Conservation (phyloP, 1,140 invertebrate genomes). For the Leptopilina clavipes region DNA sequence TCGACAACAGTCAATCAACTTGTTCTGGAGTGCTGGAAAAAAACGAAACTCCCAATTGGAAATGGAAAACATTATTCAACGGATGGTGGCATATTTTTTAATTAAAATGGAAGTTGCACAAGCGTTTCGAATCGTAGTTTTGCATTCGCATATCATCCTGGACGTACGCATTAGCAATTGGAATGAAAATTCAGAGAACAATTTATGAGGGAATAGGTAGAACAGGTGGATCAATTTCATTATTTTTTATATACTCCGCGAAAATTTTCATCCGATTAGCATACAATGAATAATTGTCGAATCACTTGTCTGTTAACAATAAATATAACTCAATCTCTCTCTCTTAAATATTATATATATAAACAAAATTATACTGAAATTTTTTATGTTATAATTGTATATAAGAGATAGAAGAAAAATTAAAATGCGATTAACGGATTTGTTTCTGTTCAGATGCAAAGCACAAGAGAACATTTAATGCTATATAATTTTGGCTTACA, state of each 20-base stretch:
- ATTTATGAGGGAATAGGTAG: background rate
- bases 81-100: conserved; percentile 51
- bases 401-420: too few relatives aligned
- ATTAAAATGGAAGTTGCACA: conserved; percentile 52
- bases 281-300: background rate
- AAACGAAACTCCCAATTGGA: conserved; percentile 40
- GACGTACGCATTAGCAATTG: conserved; percentile 31
- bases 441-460: too few relatives aligned
- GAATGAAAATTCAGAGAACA: conserved; percentile 18
- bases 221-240: conserved; percentile 14
- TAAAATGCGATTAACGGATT: too few relatives aligned
- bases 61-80: conserved; percentile 53
- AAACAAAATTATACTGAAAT: too few relatives aligned
- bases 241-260: background rate
- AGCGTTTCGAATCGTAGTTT: conserved; percentile 45
- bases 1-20: conserved; percentile 44
- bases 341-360: too few relatives aligned
- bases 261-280: background rate
- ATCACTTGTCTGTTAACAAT: too few relatives aligned
- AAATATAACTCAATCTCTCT: too few relatives aligned
- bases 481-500: too few relatives aligned
- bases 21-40: conserved; percentile 35
- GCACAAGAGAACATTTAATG: too few relatives aligned
- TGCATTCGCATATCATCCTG: conserved; percentile 49
- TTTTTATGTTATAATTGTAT: too few relatives aligned